A percentile compares a stretch with the other conserved stretches of the same genome.
These are phyloP conservation scores for Drosophila sordidapex DNA, from an alignment of 2,888 invertebrate species.

Conservation along the genomic window DNA sequence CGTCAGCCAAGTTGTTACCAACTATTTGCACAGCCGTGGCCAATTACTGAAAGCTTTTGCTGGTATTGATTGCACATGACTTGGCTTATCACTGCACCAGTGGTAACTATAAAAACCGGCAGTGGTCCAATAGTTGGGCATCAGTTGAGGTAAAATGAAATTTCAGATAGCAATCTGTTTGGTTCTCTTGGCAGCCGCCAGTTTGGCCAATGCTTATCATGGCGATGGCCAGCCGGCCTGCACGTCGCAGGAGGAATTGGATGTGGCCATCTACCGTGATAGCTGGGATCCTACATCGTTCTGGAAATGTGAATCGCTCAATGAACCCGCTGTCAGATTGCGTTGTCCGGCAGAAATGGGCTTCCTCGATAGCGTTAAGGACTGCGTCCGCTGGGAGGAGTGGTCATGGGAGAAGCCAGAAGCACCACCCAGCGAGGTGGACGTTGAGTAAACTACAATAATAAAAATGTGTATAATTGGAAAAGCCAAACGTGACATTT, in stretches of 20 bases:
- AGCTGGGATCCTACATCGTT: conserved; percentile 79
- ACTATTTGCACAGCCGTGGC: conserved; percentile 47
- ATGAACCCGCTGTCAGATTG: conserved; percentile 54
- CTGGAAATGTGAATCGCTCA: conserved; percentile 72
- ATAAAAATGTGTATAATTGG: conserved; percentile 5
- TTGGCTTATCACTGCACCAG: conserved; percentile 29
- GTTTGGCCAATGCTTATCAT: conserved; percentile 45
- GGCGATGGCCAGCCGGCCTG: conserved; percentile 77
- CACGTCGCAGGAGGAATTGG: conserved; percentile 68
- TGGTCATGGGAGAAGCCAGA: conserved; percentile 78
- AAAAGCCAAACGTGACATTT: conserved; percentile 45
- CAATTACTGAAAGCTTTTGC: conserved; percentile 71
- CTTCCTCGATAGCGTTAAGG: conserved; percentile 69
- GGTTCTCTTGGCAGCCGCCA: conserved; percentile 43
- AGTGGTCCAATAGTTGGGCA: conserved; percentile 9
- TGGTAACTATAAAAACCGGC: conserved; percentile 54
- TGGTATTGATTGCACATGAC: conserved; percentile 42
- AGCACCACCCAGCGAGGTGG: conserved; percentile 61
- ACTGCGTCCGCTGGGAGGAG: conserved; percentile 77
- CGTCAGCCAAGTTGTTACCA: conserved; percentile 19
- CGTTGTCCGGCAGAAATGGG: conserved; percentile 67
- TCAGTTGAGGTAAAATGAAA: conserved; percentile 57
- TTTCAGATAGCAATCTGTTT: conserved; percentile 55
- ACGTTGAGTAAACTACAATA: conserved; percentile 33
- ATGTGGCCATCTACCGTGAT: conserved; percentile 66